Conservation (phyloP, 2,113 vertebrate species). For the Hippocampus abdominalis region DNA sequence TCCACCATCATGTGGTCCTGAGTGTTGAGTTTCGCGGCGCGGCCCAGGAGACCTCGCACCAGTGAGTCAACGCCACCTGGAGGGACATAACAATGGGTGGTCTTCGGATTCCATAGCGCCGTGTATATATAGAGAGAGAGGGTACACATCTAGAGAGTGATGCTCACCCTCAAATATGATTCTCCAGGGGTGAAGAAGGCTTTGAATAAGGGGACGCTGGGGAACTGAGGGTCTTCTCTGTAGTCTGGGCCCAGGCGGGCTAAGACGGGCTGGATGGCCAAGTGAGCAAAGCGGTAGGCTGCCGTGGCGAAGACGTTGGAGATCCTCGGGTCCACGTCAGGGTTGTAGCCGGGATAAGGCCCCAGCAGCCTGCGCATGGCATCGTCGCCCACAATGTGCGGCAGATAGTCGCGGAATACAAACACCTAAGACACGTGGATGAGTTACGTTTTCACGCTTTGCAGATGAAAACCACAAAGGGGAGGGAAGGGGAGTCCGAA, state of each 20-base stretch:
- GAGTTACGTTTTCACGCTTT: not conserved
- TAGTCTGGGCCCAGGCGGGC: conserved; percentile 71
- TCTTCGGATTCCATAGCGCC: too few relatives aligned
- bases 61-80: conserved; percentile 81
- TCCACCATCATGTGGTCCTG: conserved; percentile 80
- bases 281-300: conserved; percentile 84
- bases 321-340: conserved; percentile 78
- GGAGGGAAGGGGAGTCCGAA: not conserved
- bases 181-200: conserved; percentile 84
- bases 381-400: conserved; percentile 64
- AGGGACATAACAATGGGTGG: not conserved
- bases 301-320: conserved; percentile 82
- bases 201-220: conserved; percentile 69
- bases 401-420: conserved; percentile 83
- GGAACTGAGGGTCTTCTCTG: conserved; percentile 49
- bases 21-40: conserved; percentile 75
- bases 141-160: not conserved
- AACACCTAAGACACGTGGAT: conserved; percentile 70
- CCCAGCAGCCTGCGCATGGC: conserved; percentile 61
- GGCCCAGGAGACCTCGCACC: conserved; percentile 72
- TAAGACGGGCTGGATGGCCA: conserved; percentile 77
- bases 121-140: too few relatives aligned
- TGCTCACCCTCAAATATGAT: conserved; percentile 78
- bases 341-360: conserved; percentile 66
- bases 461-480: not conserved